Conservation (phyloP, 2,113 vertebrate genomes). For the Rhizomys pruinosus region DNA sequence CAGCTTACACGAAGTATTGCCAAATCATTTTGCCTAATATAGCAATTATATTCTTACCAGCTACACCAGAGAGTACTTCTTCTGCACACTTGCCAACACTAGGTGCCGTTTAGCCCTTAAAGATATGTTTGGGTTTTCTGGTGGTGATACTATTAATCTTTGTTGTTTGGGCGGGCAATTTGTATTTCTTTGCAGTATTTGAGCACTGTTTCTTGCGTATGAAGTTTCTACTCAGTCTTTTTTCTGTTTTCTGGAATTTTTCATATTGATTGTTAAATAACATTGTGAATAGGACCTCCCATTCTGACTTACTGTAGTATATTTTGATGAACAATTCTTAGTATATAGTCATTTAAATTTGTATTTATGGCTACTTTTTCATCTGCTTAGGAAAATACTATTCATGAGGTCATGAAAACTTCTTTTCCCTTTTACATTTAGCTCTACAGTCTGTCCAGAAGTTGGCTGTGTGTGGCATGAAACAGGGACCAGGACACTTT, state of each 20-base stretch:
- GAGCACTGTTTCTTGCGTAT: not conserved
- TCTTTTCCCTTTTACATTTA: constrained; percentile 23
- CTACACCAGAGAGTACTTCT: not conserved
- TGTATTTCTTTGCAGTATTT: constrained; percentile 38
- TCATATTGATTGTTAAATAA: not conserved
- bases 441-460: not conserved
- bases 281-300: not conserved
- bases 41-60: not conserved
- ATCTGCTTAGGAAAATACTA: constrained; percentile 8
- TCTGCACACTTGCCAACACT: not conserved
- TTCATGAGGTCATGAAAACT: constrained; percentile 19
- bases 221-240: constrained; percentile 39
- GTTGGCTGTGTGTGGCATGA: not conserved
- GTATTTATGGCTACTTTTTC: constrained; percentile 40
- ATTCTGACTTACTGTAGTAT: constrained; percentile 1
- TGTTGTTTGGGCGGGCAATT: not conserved
- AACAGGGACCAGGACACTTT: not conserved
- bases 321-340: constrained; percentile 34
- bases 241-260: not conserved
- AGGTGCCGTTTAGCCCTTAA: not conserved
- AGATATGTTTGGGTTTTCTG: not conserved
- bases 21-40: not conserved
- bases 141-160: not conserved
- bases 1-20: not conserved
- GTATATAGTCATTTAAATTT: constrained; percentile 19